Conservation (phyloP, 2,888 invertebrate species). For the Orchesella flavescens region DNA sequence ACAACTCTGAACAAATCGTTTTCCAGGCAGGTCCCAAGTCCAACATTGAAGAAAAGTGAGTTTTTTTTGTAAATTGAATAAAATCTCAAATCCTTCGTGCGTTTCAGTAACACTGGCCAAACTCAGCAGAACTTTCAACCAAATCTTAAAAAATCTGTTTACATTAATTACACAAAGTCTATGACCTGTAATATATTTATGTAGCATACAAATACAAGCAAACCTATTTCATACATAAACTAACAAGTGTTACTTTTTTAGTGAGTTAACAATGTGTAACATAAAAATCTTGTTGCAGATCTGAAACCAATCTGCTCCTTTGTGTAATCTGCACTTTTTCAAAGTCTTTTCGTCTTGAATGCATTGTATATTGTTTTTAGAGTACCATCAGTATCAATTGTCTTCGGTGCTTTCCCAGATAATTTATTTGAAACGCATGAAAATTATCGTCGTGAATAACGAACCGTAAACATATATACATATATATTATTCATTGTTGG, state of each 20-base stretch:
- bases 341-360: conserved; percentile 22
- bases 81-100: neutral
- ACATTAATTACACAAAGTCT: neutral
- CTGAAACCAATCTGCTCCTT: no score
- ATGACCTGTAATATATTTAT: neutral
- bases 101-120: no score
- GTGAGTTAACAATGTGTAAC: neutral
- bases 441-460: no score
- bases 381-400: neutral
- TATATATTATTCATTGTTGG: neutral
- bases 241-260: neutral
- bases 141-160: neutral
- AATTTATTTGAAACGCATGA: no score
- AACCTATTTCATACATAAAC: neutral
- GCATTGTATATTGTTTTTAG: neutral
- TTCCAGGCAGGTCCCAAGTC: neutral
- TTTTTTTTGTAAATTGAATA: neutral
- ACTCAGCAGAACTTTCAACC: no score
- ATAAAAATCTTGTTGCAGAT: no score
- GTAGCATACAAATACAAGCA: neutral
- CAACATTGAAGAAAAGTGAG: neutral
- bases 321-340: conserved; percentile 23
- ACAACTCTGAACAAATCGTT: neutral
- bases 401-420: no score
- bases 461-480: no score